These are phyloP conservation scores for Dichetophora obliterata DNA, from an alignment of 2,888 invertebrate species.

Conservation along the genomic window DNA sequence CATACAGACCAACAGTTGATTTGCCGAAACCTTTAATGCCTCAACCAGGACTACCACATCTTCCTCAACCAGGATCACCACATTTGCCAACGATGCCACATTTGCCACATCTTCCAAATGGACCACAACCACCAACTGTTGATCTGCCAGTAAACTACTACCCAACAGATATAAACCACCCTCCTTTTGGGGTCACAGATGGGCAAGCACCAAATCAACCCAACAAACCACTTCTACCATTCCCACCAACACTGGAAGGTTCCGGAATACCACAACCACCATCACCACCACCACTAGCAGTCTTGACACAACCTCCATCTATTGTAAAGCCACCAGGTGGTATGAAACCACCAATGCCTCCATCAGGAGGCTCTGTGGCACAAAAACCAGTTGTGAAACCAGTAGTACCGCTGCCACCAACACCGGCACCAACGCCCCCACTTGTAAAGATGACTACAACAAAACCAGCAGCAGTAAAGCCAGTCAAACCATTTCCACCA, in stretches of 20 bases:
- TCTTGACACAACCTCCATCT: neutral
- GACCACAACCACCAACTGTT: neutral
- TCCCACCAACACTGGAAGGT: neutral
- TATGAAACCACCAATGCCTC: conserved; percentile 45
- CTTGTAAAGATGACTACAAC: conserved; percentile 34
- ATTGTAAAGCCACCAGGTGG: neutral
- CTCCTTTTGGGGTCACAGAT: neutral
- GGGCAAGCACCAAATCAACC: neutral
- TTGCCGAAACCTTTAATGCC: conserved; percentile 10
- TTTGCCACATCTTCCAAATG: conserved; percentile 1
- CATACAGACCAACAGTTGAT: neutral
- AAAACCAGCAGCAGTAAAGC: conserved; percentile 9
- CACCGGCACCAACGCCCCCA: conserved; percentile 54
- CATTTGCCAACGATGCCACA: neutral
- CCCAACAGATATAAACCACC: neutral
- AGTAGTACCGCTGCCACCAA: conserved; percentile 51
- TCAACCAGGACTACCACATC: neutral
- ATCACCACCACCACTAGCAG: neutral
- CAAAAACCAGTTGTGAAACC: conserved; percentile 42
- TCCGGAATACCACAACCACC: neutral
- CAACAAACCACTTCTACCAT: neutral
- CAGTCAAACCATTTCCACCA: conserved; percentile 19
- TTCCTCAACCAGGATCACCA: neutral
- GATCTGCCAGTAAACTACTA: neutral
- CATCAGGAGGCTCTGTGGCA: conserved; percentile 33